Evolutionary conservation across 2,797 vertebrate species (phyloP).

Genomic region (Yasuhikotakia modesta): DNA sequence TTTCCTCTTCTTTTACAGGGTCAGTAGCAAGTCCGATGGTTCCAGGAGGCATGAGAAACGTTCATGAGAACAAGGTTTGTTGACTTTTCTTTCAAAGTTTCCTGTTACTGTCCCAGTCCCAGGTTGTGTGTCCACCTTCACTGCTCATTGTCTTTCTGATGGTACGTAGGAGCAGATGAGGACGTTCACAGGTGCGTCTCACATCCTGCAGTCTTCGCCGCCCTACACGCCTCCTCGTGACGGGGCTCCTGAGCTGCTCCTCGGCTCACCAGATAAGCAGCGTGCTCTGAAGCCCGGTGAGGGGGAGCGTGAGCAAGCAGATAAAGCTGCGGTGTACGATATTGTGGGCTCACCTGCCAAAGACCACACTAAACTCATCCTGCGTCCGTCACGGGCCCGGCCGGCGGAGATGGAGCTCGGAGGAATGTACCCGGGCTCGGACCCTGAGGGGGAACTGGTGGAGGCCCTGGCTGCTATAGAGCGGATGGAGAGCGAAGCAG

Average conservation of each 20-base stretch:
- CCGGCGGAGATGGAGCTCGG: conserved; percentile 80
- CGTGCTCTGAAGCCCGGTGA: conserved; percentile 82
- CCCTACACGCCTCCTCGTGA: conserved; percentile 87
- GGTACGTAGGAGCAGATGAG: background rate
- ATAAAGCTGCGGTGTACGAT: conserved; percentile 93
- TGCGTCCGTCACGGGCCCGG: conserved; percentile 82
- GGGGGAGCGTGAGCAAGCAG: conserved; percentile 89
- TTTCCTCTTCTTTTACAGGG: conserved; percentile 64
- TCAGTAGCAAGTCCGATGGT: conserved; percentile 88
- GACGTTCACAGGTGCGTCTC: conserved; percentile 77
- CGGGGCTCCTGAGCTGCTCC: conserved; percentile 85
- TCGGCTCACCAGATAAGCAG: conserved; percentile 86
- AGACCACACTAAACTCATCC: conserved; percentile 93
- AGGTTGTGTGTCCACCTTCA: conserved; percentile 83
- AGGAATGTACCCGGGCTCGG: no score
- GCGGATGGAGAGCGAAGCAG: conserved; percentile 94
- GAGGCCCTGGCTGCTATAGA: conserved; percentile 95
- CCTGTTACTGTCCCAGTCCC: conserved; percentile 74
- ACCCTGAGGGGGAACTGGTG: conserved; percentile 83
- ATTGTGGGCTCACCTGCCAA: conserved; percentile 95
- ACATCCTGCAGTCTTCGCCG: conserved; percentile 88
- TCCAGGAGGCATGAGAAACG: conserved; percentile 85
- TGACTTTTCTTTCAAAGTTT: no score
- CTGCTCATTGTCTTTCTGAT: no score
- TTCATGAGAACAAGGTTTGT: conserved; percentile 93